These are phyloP conservation scores for Drosophila putrida DNA, from an alignment of 2,888 invertebrate genomes.

Conservation along the genomic window DNA sequence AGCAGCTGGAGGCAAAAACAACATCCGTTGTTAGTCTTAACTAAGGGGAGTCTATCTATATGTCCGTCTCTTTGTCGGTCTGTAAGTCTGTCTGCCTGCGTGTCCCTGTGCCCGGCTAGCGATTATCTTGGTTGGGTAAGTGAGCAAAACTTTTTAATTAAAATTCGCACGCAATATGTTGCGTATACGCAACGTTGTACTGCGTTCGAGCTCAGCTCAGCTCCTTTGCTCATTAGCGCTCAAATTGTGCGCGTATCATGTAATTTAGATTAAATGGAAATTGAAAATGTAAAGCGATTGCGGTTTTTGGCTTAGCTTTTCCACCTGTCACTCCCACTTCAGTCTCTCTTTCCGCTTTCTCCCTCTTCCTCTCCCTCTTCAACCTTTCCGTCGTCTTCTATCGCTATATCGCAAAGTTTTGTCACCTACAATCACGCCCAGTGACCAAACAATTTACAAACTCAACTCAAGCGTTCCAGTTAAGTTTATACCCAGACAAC, in stretches of 20 bases:
- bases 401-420: slow-evolving; percentile 19
- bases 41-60: slow-evolving; percentile 9
- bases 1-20: slow-evolving; percentile 27
- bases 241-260: slow-evolving; percentile 80
- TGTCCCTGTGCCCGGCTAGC: slow-evolving; percentile 19
- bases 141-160: slow-evolving; percentile 78
- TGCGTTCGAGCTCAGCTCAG: slow-evolving; percentile 5
- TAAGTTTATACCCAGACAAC: slow-evolving; percentile 14
- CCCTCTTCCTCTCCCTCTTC: neutral
- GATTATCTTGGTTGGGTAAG: slow-evolving; percentile 74
- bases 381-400: neutral
- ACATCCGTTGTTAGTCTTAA: slow-evolving; percentile 48
- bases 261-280: slow-evolving; percentile 79
- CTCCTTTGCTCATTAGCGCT: slow-evolving; percentile 74
- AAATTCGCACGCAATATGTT: slow-evolving; percentile 82
- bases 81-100: neutral
- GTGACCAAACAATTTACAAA: slow-evolving; percentile 56
- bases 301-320: slow-evolving; percentile 43
- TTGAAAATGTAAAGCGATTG: slow-evolving; percentile 75
- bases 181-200: slow-evolving; percentile 73
- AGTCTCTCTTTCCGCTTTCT: neutral
- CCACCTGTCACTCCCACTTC: neutral
- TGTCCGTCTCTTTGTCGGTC: slow-evolving; percentile 7
- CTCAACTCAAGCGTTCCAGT: slow-evolving; percentile 41
- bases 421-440: slow-evolving; percentile 29